These are phyloP conservation scores for Gymnocheta viridis DNA, from an alignment of 2,888 invertebrate species.

Conservation along the genomic window DNA sequence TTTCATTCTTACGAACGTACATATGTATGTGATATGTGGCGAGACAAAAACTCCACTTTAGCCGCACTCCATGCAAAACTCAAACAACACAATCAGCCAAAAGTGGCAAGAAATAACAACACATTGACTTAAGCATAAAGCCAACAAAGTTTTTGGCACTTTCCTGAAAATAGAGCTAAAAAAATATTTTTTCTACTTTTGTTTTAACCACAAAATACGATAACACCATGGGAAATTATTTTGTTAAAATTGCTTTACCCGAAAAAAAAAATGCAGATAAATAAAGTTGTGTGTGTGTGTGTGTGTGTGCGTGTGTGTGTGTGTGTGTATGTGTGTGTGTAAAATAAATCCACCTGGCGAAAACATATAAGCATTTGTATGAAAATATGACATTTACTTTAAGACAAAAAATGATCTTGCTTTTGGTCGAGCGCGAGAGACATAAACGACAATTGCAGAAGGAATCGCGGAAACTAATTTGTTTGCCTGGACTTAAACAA, in stretches of 20 bases:
- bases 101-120: slow-evolving; percentile 32
- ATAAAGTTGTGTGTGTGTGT: not conserved
- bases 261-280: not conserved
- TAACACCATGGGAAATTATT: slow-evolving; percentile 54
- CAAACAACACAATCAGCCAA: slow-evolving; percentile 36
- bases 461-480: too few relatives aligned
- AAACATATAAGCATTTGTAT: not conserved
- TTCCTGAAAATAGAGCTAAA: not conserved
- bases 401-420: not conserved
- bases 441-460: too few relatives aligned
- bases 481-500: too few relatives aligned
- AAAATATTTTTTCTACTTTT: not conserved
- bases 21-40: not conserved
- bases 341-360: not conserved
- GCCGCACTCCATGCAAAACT: slow-evolving; percentile 5
- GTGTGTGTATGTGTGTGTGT: not conserved
- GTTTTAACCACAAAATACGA: slow-evolving; percentile 49
- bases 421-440: too few relatives aligned
- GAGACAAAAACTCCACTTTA: slow-evolving; percentile 31
- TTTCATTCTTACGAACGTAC: not conserved
- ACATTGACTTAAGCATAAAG: slow-evolving; percentile 32
- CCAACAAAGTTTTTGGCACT: slow-evolving; percentile 60
- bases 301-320: not conserved
- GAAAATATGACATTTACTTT: not conserved
- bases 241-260: slow-evolving; percentile 2